Evolutionary conservation across 2,797 vertebrate species (phyloP).

Genomic region (Propithecus perrieri): DNA sequence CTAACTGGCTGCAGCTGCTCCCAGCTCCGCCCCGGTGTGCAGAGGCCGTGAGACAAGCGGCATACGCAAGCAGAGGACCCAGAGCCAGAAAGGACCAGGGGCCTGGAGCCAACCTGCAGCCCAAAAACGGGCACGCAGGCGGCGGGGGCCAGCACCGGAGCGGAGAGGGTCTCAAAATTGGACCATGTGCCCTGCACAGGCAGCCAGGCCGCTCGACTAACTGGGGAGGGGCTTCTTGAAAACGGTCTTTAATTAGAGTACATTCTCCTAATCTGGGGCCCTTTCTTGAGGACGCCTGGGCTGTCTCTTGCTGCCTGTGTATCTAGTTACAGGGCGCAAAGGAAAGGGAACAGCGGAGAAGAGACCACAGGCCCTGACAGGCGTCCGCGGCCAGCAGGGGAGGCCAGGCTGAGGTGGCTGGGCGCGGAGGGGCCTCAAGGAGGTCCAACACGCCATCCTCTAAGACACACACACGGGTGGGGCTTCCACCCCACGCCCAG

Average conservation of each 20-base stretch:
- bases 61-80: too few species aligned
- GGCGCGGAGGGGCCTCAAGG: neutral
- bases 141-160: neutral
- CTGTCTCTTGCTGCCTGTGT: neutral
- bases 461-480: accelerated
- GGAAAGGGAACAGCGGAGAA: neutral
- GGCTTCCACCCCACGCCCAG: neutral
- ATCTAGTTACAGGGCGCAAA: accelerated
- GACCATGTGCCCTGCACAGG: neutral
- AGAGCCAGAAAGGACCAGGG: neutral
- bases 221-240: neutral
- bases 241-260: accelerated
- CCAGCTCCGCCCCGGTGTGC: too few species aligned
- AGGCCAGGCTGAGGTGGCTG: neutral
- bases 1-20: neutral
- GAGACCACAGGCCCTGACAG: neutral
- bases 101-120: neutral
- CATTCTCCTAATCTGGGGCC: neutral
- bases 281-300: neutral
- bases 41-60: neutral
- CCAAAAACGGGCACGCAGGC: neutral
- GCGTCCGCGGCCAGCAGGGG: too few species aligned
- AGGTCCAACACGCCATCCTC: neutral
- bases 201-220: accelerated
- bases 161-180: neutral